Evolutionary conservation across 2,888 invertebrate species (phyloP).

Genomic region (Nomada ruficornis): DNA sequence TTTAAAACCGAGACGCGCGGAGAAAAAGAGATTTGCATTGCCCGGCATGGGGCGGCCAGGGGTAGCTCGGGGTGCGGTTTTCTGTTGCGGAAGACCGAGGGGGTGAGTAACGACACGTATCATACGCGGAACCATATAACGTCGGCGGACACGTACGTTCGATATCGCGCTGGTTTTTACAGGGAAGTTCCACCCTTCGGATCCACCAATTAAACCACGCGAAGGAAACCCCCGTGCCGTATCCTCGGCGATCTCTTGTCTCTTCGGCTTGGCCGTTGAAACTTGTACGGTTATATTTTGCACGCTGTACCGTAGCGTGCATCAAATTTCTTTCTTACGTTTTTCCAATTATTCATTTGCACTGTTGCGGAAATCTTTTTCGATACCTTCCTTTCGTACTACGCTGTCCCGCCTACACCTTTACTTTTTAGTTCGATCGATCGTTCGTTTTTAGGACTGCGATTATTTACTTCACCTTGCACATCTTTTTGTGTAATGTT

Average conservation of each 20-base stretch:
- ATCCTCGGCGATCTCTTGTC: constrained; percentile 37
- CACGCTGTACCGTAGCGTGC: neutral
- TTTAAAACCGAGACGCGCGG: constrained; percentile 81
- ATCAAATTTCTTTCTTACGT: constrained; percentile 3
- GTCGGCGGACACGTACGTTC: constrained; percentile 77
- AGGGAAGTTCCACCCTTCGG: constrained; percentile 73
- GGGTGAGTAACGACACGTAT: constrained; percentile 80
- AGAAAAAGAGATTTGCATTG: constrained; percentile 82
- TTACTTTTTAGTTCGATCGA: too few relatives aligned
- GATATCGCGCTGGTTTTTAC: constrained; percentile 77
- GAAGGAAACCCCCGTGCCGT: constrained; percentile 60
- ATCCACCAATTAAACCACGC: constrained; percentile 73
- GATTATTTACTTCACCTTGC: too few relatives aligned
- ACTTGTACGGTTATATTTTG: constrained; percentile 9
- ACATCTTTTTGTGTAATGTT: too few relatives aligned
- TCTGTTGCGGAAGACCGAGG: constrained; percentile 71
- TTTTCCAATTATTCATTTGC: neutral
- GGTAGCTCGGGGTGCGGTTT: constrained; percentile 63
- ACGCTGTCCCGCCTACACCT: too few relatives aligned
- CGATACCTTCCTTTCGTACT: neutral
- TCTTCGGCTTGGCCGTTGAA: constrained; percentile 30
- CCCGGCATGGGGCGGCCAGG: constrained; percentile 69
- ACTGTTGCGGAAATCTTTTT: neutral
- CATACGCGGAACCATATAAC: constrained; percentile 77
- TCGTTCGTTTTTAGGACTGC: too few relatives aligned